phyloP scores from a whole-genome alignment of 2,888 invertebrate genomes.

The Muschampia plurimacula region DNA sequence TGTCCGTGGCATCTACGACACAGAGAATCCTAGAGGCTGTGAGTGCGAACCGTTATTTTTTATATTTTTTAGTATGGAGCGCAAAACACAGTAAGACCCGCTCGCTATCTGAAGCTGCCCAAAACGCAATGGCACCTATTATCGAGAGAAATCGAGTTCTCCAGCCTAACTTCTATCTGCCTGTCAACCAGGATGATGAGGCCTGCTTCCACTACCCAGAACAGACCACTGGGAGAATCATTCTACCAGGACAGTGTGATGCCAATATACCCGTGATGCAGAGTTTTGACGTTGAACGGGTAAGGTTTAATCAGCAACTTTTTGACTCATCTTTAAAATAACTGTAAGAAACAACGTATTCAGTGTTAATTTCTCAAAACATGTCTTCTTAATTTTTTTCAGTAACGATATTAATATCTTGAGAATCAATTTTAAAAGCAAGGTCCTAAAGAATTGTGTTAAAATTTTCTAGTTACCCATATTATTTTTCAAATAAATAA shows the following conservation, averaged over 20 bases:
- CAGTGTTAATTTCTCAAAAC: background rate
- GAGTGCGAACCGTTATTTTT: too few relatives aligned
- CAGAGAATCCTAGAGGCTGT: too few relatives aligned
- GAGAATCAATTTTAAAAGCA: too few relatives aligned
- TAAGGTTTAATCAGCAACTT: constrained; percentile 41
- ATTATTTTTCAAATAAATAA: too few relatives aligned
- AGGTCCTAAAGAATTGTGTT: too few relatives aligned
- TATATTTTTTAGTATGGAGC: constrained; percentile 67
- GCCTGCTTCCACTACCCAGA: constrained; percentile 75
- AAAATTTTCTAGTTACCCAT: too few relatives aligned
- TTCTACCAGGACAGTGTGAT: constrained; percentile 75
- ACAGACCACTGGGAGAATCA: constrained; percentile 54
- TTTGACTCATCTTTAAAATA: too few relatives aligned
- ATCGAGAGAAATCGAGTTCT: constrained; percentile 59
- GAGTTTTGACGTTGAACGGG: constrained; percentile 59
- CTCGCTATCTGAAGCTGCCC: constrained; percentile 51
- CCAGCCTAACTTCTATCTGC: constrained; percentile 57
- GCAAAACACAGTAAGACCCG: constrained; percentile 69
- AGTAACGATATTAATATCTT: too few relatives aligned
- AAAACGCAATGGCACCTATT: constrained; percentile 52
- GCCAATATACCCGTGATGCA: constrained; percentile 58
- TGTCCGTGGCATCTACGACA: too few relatives aligned
- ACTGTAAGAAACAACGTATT: background rate
- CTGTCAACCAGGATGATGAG: constrained; percentile 58
- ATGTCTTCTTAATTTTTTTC: background rate